Conservation (phyloP, 2,888 invertebrate species). For the Trichogramma dendrolimi region DNA sequence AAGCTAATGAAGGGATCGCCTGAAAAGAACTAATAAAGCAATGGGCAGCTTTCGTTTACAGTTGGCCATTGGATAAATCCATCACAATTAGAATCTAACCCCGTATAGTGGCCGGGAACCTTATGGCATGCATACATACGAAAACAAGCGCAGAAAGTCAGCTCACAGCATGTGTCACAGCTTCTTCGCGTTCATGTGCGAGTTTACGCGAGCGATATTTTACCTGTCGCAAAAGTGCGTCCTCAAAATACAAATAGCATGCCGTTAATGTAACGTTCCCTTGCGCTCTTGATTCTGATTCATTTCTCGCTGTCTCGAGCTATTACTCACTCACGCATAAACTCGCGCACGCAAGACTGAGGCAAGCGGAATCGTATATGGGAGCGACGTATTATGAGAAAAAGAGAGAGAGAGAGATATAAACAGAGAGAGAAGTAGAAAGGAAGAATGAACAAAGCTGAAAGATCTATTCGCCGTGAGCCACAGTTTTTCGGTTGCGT, state of each 20-base stretch:
- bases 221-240: constrained; percentile 33
- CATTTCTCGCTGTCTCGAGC: constrained; percentile 38
- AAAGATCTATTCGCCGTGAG: background rate
- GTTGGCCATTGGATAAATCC: too few relatives aligned
- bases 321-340: constrained; percentile 39
- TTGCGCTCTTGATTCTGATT: constrained; percentile 44
- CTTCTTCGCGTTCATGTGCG: constrained; percentile 13
- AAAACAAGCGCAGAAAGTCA: too few relatives aligned
- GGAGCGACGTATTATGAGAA: background rate
- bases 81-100: too few relatives aligned
- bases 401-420: background rate
- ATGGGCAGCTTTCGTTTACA: too few relatives aligned
- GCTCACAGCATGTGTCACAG: too few relatives aligned
- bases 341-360: constrained; percentile 15
- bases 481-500: too few relatives aligned
- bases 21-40: too few relatives aligned
- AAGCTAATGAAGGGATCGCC: too few relatives aligned
- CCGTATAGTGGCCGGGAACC: too few relatives aligned
- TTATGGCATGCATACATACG: too few relatives aligned
- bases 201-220: constrained; percentile 27
- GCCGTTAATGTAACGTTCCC: constrained; percentile 43
- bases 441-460: background rate
- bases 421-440: background rate
- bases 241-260: constrained; percentile 40
- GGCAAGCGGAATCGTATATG: background rate